Percentiles rank a stretch among this genome's conserved stretches.
phyloP scores from a whole-genome alignment of 1,140 invertebrate species.

The Heliconius eleuchia region DNA sequence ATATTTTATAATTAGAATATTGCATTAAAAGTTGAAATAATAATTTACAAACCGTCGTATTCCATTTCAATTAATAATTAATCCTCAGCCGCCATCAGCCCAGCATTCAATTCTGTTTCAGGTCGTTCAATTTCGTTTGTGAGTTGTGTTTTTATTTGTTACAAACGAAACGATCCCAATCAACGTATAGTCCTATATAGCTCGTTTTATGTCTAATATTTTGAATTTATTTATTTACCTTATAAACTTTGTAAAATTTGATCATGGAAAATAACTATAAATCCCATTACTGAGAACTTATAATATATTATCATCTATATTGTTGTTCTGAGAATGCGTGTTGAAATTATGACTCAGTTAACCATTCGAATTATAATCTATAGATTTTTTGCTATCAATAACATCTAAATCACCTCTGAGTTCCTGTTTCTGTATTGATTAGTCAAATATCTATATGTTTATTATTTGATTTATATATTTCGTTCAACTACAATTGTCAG shows the following conservation, averaged over 20 bases:
- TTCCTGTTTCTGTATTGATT: not conserved
- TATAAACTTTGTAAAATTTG: slow-evolving; percentile 12
- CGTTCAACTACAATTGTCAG: slow-evolving; percentile 7
- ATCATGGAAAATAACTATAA: slow-evolving; percentile 28
- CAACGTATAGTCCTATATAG: slow-evolving; percentile 45
- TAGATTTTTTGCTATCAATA: slow-evolving; percentile 4
- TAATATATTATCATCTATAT: slow-evolving; percentile 20
- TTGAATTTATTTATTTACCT: slow-evolving; percentile 20
- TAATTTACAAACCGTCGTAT: slow-evolving; percentile 53
- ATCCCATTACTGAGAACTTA: slow-evolving; percentile 27
- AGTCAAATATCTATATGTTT: slow-evolving; percentile 15
- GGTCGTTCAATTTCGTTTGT: slow-evolving; percentile 66
- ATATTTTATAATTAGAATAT: too few relatives aligned
- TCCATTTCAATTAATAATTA: slow-evolving; percentile 74
- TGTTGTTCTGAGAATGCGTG: slow-evolving; percentile 26
- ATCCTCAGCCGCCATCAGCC: slow-evolving; percentile 54
- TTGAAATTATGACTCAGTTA: slow-evolving; percentile 20
- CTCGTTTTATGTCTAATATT: slow-evolving; percentile 23
- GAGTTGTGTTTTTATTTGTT: slow-evolving; percentile 61
- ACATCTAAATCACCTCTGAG: not conserved
- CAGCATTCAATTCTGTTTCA: slow-evolving; percentile 64
- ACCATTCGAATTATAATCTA: slow-evolving; percentile 20
- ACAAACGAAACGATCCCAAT: slow-evolving; percentile 65
- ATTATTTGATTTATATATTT: slow-evolving; percentile 20
- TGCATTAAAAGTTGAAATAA: slow-evolving; percentile 27